A percentile compares a stretch with the other conserved stretches of the same genome.
Evolutionary conservation across 2,888 invertebrate species (phyloP).

Genomic region (Bedellia somnulentella): DNA sequence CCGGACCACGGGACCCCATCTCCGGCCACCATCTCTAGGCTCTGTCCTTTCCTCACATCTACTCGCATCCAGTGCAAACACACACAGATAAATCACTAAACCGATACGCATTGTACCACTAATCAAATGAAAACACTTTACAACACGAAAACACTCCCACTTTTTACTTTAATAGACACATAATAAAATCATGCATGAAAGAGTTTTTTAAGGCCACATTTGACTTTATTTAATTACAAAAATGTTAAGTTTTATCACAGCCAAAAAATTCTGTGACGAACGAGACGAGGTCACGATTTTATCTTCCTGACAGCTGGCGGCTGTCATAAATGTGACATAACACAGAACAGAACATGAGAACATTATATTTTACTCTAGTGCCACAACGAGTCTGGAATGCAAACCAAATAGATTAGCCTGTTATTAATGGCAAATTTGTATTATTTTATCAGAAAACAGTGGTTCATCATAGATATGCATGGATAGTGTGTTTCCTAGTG

Average conservation of each 20-base stretch:
- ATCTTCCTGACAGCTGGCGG: no score
- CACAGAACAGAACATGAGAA: no score
- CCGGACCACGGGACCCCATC: conserved; percentile 41
- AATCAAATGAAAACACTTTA: conserved; percentile 31
- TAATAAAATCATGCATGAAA: conserved; percentile 33
- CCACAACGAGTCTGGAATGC: no score
- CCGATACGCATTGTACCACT: conserved; percentile 56
- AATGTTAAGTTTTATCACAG: conserved; percentile 23
- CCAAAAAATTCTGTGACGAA: conserved; percentile 26
- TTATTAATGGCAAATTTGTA: no score
- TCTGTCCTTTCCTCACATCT: conserved; percentile 52
- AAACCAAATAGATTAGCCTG: no score
- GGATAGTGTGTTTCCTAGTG: no score
- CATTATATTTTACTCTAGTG: no score
- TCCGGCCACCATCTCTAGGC: conserved; percentile 34
- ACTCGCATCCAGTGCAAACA: conserved; percentile 50
- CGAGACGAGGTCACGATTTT: no score
- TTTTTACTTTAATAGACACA: conserved; percentile 41
- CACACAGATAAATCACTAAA: conserved; percentile 52
- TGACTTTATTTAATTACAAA: conserved; percentile 31
- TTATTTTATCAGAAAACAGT: no score
- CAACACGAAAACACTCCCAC: conserved; percentile 29
- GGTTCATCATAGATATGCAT: no score
- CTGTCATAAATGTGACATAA: conserved; percentile 35
- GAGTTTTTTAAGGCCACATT: conserved; percentile 37